A percentile compares a stretch with the other conserved stretches of the same genome.
Conservation (phyloP, 1,140 invertebrate species). For the Odontomachus brunneus region DNA sequence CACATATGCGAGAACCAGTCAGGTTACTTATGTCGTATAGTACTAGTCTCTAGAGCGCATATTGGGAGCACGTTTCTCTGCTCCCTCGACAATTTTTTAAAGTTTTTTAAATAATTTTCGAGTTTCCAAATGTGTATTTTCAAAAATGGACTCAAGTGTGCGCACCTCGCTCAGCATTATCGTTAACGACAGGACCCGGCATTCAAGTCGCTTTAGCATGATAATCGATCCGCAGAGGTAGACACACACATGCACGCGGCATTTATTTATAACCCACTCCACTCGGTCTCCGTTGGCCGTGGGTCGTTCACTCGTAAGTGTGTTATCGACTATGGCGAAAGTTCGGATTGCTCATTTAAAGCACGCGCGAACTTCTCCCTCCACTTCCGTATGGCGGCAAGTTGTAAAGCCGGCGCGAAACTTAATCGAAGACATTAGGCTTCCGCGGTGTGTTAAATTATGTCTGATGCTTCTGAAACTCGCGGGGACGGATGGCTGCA, state of each 20-base stretch:
- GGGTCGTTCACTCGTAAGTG: conserved; percentile 52
- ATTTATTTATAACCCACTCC: conserved; percentile 47
- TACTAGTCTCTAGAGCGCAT: no score
- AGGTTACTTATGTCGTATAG: no score
- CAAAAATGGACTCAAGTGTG: no score
- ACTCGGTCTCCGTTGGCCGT: conserved; percentile 9
- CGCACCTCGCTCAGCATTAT: no score
- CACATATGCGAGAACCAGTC: no score
- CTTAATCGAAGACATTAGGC: conserved; percentile 23
- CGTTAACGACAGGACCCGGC: conserved; percentile 10
- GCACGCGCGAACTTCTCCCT: neutral
- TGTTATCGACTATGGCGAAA: conserved; percentile 46
- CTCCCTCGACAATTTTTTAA: no score
- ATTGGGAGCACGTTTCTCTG: no score
- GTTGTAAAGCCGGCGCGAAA: conserved; percentile 13
- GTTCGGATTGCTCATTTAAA: conserved; percentile 46
- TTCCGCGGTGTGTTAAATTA: neutral
- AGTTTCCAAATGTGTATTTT: no score
- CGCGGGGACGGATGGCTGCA: neutral
- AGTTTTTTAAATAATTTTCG: no score
- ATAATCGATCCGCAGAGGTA: conserved; percentile 32
- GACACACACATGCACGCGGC: neutral
- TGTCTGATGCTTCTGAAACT: neutral
- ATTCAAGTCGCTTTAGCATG: conserved; percentile 23
- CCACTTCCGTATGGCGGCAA: neutral